A percentile compares a stretch with the other conserved stretches of the same genome.
Evolutionary conservation across 2,113 vertebrate genomes (phyloP).

Genomic region (Apus apus): DNA sequence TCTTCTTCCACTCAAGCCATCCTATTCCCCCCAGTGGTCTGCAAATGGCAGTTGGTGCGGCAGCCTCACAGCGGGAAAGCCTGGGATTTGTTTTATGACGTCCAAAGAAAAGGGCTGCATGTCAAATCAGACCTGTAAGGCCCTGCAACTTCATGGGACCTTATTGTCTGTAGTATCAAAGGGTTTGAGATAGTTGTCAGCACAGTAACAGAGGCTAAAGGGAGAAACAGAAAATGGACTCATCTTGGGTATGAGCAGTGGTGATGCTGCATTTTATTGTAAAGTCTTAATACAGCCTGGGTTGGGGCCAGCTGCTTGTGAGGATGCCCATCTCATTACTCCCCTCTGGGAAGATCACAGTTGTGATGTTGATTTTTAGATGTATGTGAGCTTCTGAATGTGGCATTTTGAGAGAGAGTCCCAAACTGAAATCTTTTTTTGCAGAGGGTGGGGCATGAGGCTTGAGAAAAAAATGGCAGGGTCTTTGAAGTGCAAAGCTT

Average conservation of each 20-base stretch:
- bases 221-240: not conserved
- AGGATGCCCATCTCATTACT: not conserved
- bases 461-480: not conserved
- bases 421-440: not conserved
- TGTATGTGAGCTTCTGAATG: accelerated
- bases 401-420: not conserved
- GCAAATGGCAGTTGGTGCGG: accelerated
- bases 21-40: not conserved
- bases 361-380: not conserved
- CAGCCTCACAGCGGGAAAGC: not conserved
- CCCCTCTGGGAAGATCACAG: not conserved
- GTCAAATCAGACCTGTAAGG: not conserved
- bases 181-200: not conserved
- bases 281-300: not conserved
- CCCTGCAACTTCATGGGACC: not conserved
- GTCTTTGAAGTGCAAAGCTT: constrained; percentile 28
- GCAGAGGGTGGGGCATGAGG: not conserved
- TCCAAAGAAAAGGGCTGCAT: not conserved
- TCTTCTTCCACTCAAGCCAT: not conserved
- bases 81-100: not conserved
- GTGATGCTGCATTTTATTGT: not conserved
- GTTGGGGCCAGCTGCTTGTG: not conserved
- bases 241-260: accelerated
- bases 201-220: not conserved
- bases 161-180: not conserved